Percentiles rank a stretch among this genome's conserved stretches.
Conservation (phyloP, 2,113 vertebrate genomes). For the Pseudonaja textilis region DNA sequence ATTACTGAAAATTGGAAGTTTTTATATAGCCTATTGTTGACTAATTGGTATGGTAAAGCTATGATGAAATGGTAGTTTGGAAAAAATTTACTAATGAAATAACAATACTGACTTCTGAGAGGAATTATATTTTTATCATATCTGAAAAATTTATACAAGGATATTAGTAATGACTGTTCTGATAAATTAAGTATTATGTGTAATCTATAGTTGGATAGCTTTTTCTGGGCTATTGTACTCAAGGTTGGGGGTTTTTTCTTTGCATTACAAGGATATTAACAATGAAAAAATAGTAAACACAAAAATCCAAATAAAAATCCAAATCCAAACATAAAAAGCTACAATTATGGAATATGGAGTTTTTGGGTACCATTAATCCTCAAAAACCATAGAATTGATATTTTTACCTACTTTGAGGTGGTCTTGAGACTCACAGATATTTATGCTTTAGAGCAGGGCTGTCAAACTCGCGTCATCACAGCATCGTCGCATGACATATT, state of each 20-base stretch:
- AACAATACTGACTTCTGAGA: background rate
- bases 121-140: background rate
- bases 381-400: background rate
- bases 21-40: background rate
- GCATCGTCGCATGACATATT: too few species aligned
- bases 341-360: background rate
- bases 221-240: background rate
- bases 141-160: background rate
- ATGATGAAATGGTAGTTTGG: background rate
- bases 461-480: too few species aligned
- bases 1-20: background rate
- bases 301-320: background rate
- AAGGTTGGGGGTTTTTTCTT: background rate
- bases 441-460: background rate
- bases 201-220: background rate
- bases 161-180: background rate
- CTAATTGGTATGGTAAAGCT: background rate
- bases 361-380: background rate
- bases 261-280: background rate
- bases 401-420: background rate
- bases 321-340: background rate
- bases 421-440: background rate
- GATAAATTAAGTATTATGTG: background rate
- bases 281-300: background rate
- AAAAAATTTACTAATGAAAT: background rate